Conservation (phyloP, 2,888 invertebrate genomes). For the Cheilosia vernalis region DNA sequence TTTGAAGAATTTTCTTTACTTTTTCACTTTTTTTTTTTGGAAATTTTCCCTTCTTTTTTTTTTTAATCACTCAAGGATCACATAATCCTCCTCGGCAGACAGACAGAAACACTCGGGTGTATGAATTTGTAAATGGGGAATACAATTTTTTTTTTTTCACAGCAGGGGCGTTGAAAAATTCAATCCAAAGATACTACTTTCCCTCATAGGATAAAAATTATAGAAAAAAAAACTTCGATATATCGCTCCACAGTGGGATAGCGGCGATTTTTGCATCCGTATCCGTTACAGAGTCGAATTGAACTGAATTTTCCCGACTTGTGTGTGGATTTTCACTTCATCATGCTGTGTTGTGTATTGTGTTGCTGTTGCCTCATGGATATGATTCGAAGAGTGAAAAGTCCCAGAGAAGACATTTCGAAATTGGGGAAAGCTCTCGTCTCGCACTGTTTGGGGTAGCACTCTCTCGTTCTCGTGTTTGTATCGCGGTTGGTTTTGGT, state of each 20-base stretch:
- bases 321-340: conserved; percentile 51
- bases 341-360: too few species aligned
- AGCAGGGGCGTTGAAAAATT: conserved; percentile 20
- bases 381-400: conserved; percentile 13
- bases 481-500: background rate
- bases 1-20: conserved; percentile 28
- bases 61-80: conserved; percentile 28
- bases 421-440: conserved; percentile 44
- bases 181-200: conserved; percentile 7
- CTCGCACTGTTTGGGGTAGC: background rate
- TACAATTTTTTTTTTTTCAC: conserved; percentile 11
- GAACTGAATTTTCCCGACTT: conserved; percentile 75
- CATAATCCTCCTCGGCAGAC: conserved; percentile 24
- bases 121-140: background rate
- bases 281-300: conserved; percentile 78
- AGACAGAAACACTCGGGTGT: background rate
- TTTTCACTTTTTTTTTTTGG: conserved; percentile 14
- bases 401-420: conserved; percentile 39
- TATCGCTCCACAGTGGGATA: conserved; percentile 21
- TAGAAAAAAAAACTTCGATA: conserved; percentile 52
- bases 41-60: background rate
- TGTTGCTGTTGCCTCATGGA: background rate
- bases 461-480: background rate
- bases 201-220: conserved; percentile 10
- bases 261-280: conserved; percentile 74